Evolutionary conservation across 2,888 invertebrate species (phyloP), one percentile per base, ranked within the genome.

Genomic region (Luffia ferchaultella): DNA sequence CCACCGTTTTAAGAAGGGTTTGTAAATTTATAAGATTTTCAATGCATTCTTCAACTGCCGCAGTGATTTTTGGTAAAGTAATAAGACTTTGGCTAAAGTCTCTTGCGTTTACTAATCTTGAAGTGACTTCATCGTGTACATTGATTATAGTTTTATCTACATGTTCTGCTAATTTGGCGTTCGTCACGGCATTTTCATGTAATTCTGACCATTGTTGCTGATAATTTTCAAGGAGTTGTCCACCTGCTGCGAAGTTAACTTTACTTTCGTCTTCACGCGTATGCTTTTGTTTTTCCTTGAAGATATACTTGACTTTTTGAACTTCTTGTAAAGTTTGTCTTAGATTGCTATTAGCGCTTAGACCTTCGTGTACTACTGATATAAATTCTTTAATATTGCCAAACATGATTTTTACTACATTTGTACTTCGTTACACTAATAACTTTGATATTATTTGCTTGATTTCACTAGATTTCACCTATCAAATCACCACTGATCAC

Each of bases 191-290:
- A 52, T 88, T 80, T 55, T 86, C 83, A 57, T 92, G 92, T 45
- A 92, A 65, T 58, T 89, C 87, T 16, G 85, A 87, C 93, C 93
- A 93, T 54, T 90, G 82, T 46, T 87, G 76, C 67, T 92, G 91
- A 68, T 89, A 92, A 68, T 89, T 88, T 55, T 88, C 86, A 46
- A 93, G 69, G 54, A 92, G 73, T 55, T 88, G 88, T 30, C 88
- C 88, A 2, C 92, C 93, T 57, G 90, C 90, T 62, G 88, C 86
- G 48, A 73, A 82, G 57, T 79, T 78, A 1, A 80, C 77, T 65
- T 71, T 75, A 52, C 67, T 72, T 61, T 76, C 77, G 46, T 57
- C 65, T 1, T 58, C 56, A 41, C 66, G 60, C 1, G 58, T 56
- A 41, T 67, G 60, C 60, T 70, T 73, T 46, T 73, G 75, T 58